A percentile compares a stretch with the other conserved stretches of the same genome.
These are phyloP conservation scores for Lophotis ruficrista DNA, from an alignment of 2,113 vertebrate species.

Conservation along the genomic window DNA sequence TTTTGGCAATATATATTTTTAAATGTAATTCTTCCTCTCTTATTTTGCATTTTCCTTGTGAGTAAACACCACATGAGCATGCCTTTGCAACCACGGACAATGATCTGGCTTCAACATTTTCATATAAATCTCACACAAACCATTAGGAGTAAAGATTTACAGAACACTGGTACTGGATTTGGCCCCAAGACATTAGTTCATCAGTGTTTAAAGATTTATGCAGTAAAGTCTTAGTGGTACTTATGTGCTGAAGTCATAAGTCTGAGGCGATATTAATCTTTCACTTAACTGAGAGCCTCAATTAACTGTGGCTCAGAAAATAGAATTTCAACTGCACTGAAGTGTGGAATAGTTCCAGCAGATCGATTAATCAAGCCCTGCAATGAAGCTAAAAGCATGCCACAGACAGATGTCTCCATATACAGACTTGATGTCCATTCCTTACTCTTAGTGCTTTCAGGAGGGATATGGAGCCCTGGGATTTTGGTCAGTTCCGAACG, in stretches of 20 bases:
- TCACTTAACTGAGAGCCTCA: constrained; percentile 47
- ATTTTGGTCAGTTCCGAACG: constrained; percentile 22
- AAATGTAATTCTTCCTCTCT: not conserved
- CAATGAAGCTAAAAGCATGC: constrained; percentile 39
- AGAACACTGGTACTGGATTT: not conserved
- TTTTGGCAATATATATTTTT: not conserved
- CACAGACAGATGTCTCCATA: not conserved
- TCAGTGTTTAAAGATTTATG: constrained; percentile 61
- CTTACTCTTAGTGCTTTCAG: not conserved
- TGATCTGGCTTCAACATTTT: not conserved
- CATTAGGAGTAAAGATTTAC: not conserved
- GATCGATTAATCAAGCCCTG: constrained; percentile 42
- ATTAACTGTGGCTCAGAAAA: constrained; percentile 59
- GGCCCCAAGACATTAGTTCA: constrained; percentile 33
- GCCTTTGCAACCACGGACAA: not conserved
- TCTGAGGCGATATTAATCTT: constrained; percentile 33
- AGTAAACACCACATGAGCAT: not conserved
- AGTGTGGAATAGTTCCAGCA: constrained; percentile 35
- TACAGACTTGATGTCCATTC: not conserved
- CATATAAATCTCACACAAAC: not conserved
- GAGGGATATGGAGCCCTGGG: not conserved
- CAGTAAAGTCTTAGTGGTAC: not conserved
- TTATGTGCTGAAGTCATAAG: constrained; percentile 46
- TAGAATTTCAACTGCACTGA: not conserved
- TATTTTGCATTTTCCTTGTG: not conserved